Conservation (phyloP, 2,797 vertebrate species). For the Valencia hispanica region DNA sequence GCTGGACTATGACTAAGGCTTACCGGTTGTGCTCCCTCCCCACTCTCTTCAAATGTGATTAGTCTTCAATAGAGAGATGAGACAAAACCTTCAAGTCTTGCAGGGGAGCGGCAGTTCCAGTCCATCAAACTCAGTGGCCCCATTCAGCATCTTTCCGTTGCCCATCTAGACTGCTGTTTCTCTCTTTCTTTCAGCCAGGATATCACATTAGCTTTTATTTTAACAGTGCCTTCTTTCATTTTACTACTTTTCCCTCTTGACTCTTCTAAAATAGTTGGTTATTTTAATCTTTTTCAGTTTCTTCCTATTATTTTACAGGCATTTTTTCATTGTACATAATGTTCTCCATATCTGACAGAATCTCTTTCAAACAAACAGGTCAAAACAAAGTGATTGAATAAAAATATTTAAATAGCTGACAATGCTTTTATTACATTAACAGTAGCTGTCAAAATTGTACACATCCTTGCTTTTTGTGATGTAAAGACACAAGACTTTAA, state of each 20-base stretch:
- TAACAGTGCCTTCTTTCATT: neutral
- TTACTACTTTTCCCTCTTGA: constrained; percentile 5
- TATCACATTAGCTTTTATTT: constrained; percentile 35
- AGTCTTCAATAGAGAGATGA: constrained; percentile 49
- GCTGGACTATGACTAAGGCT: constrained; percentile 46
- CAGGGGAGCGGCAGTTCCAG: constrained; percentile 22
- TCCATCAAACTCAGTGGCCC: constrained; percentile 49
- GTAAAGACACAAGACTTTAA: too few relatives aligned
- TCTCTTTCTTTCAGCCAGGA: constrained; percentile 35
- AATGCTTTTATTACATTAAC: too few relatives aligned
- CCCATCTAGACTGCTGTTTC: constrained; percentile 14
- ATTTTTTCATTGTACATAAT: neutral
- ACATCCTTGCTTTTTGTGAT: too few relatives aligned
- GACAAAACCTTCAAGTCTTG: constrained; percentile 39
- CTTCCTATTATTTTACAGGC: neutral
- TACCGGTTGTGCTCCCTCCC: constrained; percentile 35
- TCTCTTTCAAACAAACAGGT: neutral
- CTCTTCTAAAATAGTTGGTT: neutral
- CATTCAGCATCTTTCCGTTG: constrained; percentile 27
- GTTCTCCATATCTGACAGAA: neutral
- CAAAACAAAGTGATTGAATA: neutral
- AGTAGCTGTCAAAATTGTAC: too few relatives aligned
- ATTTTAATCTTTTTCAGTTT: neutral
- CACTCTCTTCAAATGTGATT: constrained; percentile 54
- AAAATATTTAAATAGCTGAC: neutral